Conservation (phyloP, 2,113 vertebrate species). For the Oreotrochilus melanogaster region DNA sequence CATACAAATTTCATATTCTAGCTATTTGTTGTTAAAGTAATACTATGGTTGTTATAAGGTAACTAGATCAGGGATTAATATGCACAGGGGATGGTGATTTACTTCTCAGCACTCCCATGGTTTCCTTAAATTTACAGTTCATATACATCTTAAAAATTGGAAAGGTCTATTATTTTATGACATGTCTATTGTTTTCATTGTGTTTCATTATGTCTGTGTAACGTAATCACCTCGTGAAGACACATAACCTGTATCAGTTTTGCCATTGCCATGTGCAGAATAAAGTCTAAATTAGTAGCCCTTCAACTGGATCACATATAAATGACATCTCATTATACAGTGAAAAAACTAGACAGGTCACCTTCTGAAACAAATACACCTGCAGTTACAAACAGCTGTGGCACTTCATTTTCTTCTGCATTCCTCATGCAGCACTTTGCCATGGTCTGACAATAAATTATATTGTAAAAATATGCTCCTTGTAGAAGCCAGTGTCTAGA, state of each 20-base stretch:
- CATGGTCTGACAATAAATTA: not conserved
- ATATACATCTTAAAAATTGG: not conserved
- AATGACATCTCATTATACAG: not conserved
- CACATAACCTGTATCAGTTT: not conserved
- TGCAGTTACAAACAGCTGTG: not conserved
- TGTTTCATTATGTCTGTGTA: not conserved
- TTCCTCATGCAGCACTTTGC: not conserved
- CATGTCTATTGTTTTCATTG: not conserved
- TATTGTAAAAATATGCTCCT: not conserved
- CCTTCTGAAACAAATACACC: not conserved
- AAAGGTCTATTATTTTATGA: not conserved
- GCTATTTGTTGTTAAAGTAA: not conserved
- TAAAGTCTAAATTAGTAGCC: not conserved
- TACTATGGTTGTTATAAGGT: not conserved
- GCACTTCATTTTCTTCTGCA: not conserved
- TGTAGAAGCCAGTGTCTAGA: not conserved
- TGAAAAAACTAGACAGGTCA: not conserved
- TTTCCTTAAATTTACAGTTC: conserved; percentile 1
- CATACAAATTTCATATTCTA: not conserved
- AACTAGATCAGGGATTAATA: not conserved
- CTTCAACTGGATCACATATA: not conserved
- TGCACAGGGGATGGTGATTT: not conserved
- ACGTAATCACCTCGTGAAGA: not conserved
- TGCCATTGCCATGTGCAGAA: not conserved
- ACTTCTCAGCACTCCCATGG: not conserved